Percentiles rank a stretch among this genome's conserved stretches.
Conservation (phyloP, 2,797 vertebrate genomes). For the Simalia tracyae region DNA sequence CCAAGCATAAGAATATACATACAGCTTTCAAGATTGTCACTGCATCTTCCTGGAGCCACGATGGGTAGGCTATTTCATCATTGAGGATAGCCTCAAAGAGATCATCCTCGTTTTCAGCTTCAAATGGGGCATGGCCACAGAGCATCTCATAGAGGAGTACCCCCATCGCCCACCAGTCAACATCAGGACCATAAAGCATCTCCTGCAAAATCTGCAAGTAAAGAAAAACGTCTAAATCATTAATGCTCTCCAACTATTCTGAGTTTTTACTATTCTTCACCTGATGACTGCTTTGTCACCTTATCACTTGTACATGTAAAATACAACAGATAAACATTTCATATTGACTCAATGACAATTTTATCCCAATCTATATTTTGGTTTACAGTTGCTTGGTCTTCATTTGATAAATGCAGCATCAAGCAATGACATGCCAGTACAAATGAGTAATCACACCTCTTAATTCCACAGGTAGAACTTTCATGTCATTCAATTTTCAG, state of each 20-base stretch:
- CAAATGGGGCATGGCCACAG: conserved; percentile 92
- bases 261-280: not conserved
- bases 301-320: not conserved
- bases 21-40: conserved; percentile 93
- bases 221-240: not conserved
- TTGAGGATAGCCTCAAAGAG: conserved; percentile 96
- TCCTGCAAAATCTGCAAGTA: conserved; percentile 90
- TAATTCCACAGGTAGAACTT: not conserved
- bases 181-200: conserved; percentile 91
- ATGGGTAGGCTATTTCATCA: conserved; percentile 89
- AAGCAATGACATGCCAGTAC: not conserved
- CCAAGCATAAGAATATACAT: conserved; percentile 60
- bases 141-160: conserved; percentile 97
- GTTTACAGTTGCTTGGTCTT: not conserved
- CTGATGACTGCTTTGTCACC: not conserved
- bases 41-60: conserved; percentile 88
- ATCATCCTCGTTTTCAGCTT: conserved; percentile 96
- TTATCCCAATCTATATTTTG: not conserved
- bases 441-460: not conserved
- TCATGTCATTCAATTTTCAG: not conserved
- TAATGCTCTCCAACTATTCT: not conserved
- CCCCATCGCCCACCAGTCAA: conserved; percentile 98
- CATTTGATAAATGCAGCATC: not conserved
- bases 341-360: not conserved
- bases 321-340: not conserved